Evolutionary conservation across 2,113 vertebrate genomes (phyloP), one percentile per base, ranked within the genome.

Genomic region (Emydura subglobosa): DNA sequence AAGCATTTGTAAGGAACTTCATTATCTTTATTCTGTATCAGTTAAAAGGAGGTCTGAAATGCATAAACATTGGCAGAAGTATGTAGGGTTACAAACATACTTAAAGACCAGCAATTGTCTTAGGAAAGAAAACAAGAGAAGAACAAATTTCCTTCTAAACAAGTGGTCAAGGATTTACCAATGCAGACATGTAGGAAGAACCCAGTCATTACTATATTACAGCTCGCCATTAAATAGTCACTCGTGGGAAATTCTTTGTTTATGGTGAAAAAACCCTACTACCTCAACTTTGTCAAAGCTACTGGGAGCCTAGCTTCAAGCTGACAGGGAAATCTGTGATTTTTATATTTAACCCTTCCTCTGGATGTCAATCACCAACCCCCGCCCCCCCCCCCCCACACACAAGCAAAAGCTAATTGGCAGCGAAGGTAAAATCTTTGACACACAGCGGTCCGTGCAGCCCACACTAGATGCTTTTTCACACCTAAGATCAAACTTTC

Each of bases 81-180:
- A 17, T 31, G 24, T 76, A 17, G 61, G 83, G 90, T 96, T 92
- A 86, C 94, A 89, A 97, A 96, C 44, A 29, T 76, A 83, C 92
- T 95, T 92, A 84, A 79, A 83, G 81, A 89, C 61, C 80, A 76
- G 89, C 57, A 85, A 83, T 93, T 90, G 92, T 31, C 54, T 82
- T 4, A 2, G 27, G 50, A 89, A 80, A 82, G 34, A 16, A 82
- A 47, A n/a, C 68, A 47, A 19, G 39, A 61, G 34, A 29, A 53
- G 49, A 42, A 65, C 39, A 82, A 55, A 96, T 88, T 51, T 92
- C 10, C 49, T 50, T 13, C 85, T 5, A 16, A 94, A 72, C 47
- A 85, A 95, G 87, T 6, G n/a, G 86, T 61, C 51, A 88, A 53
- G 54, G 42, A 55, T 50, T 51, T 47, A 55, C 10, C 82, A 68